Evolutionary conservation across 2,888 invertebrate genomes (phyloP).

Genomic region (Lacanobia wlatinum): DNA sequence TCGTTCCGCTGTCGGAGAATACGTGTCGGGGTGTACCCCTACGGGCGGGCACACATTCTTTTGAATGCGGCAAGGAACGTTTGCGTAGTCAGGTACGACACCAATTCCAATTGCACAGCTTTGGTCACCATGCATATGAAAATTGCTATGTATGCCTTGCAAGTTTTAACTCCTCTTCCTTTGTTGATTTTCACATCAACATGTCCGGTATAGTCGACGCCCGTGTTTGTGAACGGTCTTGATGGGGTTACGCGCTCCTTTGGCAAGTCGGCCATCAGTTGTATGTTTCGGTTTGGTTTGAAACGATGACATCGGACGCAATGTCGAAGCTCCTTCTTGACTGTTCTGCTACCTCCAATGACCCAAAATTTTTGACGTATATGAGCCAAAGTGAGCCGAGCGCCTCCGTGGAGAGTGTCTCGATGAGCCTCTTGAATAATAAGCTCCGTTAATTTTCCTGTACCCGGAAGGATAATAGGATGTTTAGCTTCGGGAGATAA

Average conservation of each 20-base stretch:
- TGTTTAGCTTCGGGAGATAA: slow-evolving; percentile 6
- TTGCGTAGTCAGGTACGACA: too few relatives aligned
- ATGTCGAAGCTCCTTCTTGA: slow-evolving; percentile 31
- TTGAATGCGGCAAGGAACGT: too few relatives aligned
- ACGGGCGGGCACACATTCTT: too few relatives aligned
- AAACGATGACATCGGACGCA: slow-evolving; percentile 27
- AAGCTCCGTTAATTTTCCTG: too few relatives aligned
- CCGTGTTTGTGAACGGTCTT: slow-evolving; percentile 2
- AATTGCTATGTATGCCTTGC: slow-evolving; percentile 6
- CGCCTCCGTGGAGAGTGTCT: slow-evolving; percentile 17
- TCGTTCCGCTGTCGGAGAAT: too few relatives aligned
- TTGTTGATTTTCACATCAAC: slow-evolving; percentile 38
- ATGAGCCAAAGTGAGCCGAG: slow-evolving; percentile 19
- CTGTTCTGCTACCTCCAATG: slow-evolving; percentile 20
- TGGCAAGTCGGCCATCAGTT: slow-evolving; percentile 9
- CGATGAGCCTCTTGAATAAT: slow-evolving; percentile 19
- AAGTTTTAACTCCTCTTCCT: slow-evolving; percentile 24
- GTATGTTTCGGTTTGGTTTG: background rate
- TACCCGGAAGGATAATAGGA: background rate
- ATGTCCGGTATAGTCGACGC: slow-evolving; percentile 27
- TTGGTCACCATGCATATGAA: too few relatives aligned
- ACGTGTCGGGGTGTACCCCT: too few relatives aligned
- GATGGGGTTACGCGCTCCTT: background rate
- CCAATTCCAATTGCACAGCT: too few relatives aligned
- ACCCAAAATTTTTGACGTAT: slow-evolving; percentile 23